These are phyloP conservation scores for Pachyuromys duprasi DNA, from an alignment of 2,797 vertebrate species.

Conservation along the genomic window DNA sequence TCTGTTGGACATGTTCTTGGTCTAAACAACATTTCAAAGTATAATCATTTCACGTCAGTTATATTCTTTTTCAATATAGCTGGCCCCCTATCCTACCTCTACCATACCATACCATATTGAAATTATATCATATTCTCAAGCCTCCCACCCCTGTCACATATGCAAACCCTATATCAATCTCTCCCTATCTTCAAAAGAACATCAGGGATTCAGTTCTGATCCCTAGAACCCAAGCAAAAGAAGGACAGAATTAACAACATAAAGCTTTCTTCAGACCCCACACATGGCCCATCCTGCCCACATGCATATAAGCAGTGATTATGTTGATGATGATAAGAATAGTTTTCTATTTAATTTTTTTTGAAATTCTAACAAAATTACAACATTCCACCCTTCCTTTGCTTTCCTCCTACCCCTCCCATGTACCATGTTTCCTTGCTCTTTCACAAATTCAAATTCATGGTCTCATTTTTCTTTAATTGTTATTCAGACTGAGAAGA, in stretches of 20 bases:
- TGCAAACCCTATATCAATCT: not conserved
- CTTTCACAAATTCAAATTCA: not conserved
- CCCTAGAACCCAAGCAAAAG: not conserved
- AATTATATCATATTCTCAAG: not conserved
- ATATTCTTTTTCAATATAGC: not conserved
- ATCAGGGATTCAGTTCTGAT: not conserved
- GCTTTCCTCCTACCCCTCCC: not conserved
- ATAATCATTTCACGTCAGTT: not conserved
- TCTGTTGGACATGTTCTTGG: not conserved
- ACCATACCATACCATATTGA: not conserved
- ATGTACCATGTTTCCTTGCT: not conserved
- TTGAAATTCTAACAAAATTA: not conserved
- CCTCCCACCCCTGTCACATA: not conserved
- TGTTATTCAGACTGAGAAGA: not conserved
- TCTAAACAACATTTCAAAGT: not conserved
- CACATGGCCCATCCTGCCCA: not conserved
- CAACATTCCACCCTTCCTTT: not conserved
- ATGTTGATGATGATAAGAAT: no score
- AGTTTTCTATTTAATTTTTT: not conserved
- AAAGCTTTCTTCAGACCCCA: not conserved
- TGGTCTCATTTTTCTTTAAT: not conserved
- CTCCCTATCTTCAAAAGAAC: not conserved
- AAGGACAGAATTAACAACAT: not conserved
- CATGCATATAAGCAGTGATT: no score
- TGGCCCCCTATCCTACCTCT: not conserved